phyloP scores from a whole-genome alignment of 2,888 invertebrate genomes.

The Nephrotoma flavescens region DNA sequence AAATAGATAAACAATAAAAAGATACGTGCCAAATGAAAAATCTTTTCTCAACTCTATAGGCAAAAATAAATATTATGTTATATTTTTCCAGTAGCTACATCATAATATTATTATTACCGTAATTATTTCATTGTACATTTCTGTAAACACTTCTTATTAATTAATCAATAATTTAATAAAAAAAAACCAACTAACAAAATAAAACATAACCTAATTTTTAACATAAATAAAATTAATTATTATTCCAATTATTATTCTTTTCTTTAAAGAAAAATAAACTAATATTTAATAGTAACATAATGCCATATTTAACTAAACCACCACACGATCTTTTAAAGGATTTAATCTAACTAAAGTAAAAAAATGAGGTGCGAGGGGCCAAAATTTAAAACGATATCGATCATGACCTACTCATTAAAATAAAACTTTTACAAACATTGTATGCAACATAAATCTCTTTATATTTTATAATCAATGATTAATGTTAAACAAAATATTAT shows the following conservation, averaged over 20 bases:
- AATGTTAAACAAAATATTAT: neutral
- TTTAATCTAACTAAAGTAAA: no score
- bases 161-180: neutral
- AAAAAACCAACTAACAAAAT: neutral
- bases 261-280: neutral
- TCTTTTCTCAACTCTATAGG: neutral
- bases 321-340: no score
- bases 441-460: no score
- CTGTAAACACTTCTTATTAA: neutral
- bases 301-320: no score
- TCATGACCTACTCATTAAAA: no score
- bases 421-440: no score
- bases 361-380: no score
- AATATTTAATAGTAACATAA: neutral
- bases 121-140: neutral
- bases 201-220: neutral
- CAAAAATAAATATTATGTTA: neutral
- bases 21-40: neutral
- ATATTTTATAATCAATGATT: no score
- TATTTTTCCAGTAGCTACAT: neutral
- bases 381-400: no score
- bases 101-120: neutral
- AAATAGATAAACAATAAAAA: neutral
- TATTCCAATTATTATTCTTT: neutral
- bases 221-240: neutral